Evolutionary conservation across 92 coral and sea anemone species (phyloP).

Genomic region (Paramuricea clavata): DNA sequence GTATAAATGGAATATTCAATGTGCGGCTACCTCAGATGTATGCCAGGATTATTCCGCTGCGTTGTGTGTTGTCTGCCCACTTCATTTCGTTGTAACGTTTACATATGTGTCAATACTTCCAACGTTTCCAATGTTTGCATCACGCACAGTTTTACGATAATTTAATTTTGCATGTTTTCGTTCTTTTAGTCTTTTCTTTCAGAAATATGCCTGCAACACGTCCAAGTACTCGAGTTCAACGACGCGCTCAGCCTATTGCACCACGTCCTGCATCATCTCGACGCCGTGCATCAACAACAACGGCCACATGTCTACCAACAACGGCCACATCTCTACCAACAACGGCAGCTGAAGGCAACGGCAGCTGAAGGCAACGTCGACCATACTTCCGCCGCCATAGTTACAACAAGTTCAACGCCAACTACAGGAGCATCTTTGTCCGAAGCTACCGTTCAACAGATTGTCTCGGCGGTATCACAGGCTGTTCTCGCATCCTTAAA

Average conservation of each 20-base stretch:
- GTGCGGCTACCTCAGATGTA: too few species aligned
- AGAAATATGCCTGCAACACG: conserved; percentile 30
- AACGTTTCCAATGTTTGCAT: too few species aligned
- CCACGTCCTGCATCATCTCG: conserved; percentile 29
- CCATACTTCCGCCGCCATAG: not conserved
- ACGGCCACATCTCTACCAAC: not conserved
- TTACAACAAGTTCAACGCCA: not conserved
- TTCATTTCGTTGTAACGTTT: too few species aligned
- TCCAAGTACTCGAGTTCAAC: conserved; percentile 38
- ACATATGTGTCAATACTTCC: too few species aligned
- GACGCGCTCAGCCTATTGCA: conserved; percentile 38
- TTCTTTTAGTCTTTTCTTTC: too few species aligned
- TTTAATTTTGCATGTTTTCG: too few species aligned
- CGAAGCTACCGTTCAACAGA: not conserved
- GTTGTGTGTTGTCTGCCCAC: too few species aligned
- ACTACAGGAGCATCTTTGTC: conserved; percentile 19
- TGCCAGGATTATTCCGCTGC: too few species aligned
- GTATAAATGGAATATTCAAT: too few species aligned
- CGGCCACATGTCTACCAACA: conserved; percentile 1
- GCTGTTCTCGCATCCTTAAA: not conserved
- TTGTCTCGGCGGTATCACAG: not conserved
- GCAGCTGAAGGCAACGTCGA: conserved; percentile 11
- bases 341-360: not conserved
- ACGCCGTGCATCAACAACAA: conserved; percentile 17
- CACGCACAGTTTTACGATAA: too few species aligned